These are phyloP conservation scores for Chlorops oryzae DNA, from an alignment of 1,140 invertebrate species.

Conservation along the genomic window DNA sequence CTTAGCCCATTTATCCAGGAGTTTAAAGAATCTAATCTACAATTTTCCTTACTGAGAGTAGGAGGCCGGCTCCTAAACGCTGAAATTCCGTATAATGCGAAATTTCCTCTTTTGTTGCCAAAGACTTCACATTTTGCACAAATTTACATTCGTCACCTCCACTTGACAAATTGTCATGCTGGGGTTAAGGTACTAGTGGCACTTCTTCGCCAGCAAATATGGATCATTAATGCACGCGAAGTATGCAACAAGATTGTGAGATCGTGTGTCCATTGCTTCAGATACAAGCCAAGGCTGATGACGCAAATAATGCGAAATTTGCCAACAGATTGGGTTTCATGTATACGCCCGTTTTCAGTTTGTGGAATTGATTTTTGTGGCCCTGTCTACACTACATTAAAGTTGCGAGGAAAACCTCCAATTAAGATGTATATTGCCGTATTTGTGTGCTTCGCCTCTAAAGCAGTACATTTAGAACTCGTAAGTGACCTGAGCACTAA, in stretches of 20 bases:
- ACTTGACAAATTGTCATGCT: constrained; percentile 10
- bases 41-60: constrained; percentile 8
- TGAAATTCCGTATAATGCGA: constrained; percentile 6
- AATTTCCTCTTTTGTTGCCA: constrained; percentile 10
- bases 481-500: constrained; percentile 31
- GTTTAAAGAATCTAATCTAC: neutral
- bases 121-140: constrained; percentile 6
- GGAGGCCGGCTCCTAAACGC: constrained; percentile 9
- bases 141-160: constrained; percentile 5
- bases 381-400: constrained; percentile 4
- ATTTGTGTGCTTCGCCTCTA: constrained; percentile 29
- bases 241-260: constrained; percentile 6
- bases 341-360: constrained; percentile 5
- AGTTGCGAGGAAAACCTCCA: constrained; percentile 6
- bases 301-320: constrained; percentile 11
- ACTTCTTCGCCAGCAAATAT: constrained; percentile 11
- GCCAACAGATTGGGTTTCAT: constrained; percentile 2
- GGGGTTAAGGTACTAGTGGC: constrained; percentile 5
- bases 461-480: constrained; percentile 38
- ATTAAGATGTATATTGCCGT: constrained; percentile 14
- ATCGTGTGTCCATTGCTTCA: constrained; percentile 9
- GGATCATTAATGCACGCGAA: constrained; percentile 12
- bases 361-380: constrained; percentile 15
- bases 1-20: constrained; percentile 2
- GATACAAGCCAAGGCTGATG: constrained; percentile 11